Base-by-base conservation (phyloP, 2,113 vertebrate species). In the Noturus placidus region DNA sequence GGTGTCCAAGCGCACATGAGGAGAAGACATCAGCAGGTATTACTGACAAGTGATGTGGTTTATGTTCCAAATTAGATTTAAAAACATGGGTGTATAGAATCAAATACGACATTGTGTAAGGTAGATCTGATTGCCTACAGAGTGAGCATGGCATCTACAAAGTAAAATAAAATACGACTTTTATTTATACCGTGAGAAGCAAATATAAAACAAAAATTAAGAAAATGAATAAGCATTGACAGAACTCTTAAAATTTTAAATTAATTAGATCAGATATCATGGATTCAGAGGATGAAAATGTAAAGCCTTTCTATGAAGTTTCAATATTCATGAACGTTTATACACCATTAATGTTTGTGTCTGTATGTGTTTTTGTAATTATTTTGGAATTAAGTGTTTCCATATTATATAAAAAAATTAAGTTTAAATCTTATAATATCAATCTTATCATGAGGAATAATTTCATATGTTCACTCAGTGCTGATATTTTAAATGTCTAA, bases 1-100 rank as follows among this genome's bases (percentile, higher is more conserved):
- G 0, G 15, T 82, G 70, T 82, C 38, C 89, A 59, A 82, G 20
- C 65, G 61, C 35, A 88, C 90, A 70, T 42, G 82, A 85, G 87
- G 80, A 88, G 76, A 82, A 86, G 52, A 0, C 14, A 57, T 82
- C 67, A 82, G 42, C 61, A 79, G 61, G 27, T 69, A 80, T 83
- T 22, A 82, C 54, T 76, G 35, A 59, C n/a, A 83, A 61, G 22
- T 72, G 78, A 33, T 67, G 50, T 59, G 38, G 46, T 87, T 86
- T 85, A 85, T 78, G 42, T 84, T 86, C 52, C 57, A 76, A 52
- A 30, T 65, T 82, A 79, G 50, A 81, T 25, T 69, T 30, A 50
- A 82, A 27, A 50, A 46, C 56, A 56, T 33, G 20, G 25, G 80
- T 27, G 35, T 54, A 9, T 80, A 27, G 52, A 59, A 70, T 46